phyloP scores from a whole-genome alignment of 2,888 invertebrate species.

The Belgica antarctica region DNA sequence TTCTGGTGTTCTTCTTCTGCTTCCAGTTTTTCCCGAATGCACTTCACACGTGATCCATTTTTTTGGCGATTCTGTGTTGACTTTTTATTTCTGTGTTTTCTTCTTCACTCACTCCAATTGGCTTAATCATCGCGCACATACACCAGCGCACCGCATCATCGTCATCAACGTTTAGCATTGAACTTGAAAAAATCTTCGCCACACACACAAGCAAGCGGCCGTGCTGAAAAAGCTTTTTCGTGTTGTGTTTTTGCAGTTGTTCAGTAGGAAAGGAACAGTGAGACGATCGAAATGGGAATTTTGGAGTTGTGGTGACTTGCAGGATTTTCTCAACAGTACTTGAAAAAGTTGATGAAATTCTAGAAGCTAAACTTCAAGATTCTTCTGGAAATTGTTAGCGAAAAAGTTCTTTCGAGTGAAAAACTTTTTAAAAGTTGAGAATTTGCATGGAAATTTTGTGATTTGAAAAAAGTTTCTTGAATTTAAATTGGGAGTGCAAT shows the following conservation, averaged over 20 bases:
- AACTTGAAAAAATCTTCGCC: slow-evolving; percentile 35
- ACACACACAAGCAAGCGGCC: slow-evolving; percentile 3
- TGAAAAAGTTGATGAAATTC: slow-evolving; percentile 2
- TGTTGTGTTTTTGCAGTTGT: slow-evolving; percentile 40
- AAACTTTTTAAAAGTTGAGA: not conserved
- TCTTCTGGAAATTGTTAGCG: not conserved
- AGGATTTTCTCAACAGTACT: not conserved
- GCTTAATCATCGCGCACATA: slow-evolving; percentile 10
- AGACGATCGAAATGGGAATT: slow-evolving; percentile 27
- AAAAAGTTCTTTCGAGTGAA: too few species aligned
- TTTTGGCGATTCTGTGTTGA: slow-evolving; percentile 15
- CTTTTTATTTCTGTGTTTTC: not conserved
- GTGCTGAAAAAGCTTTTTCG: slow-evolving; percentile 24
- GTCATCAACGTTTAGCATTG: slow-evolving; percentile 35
- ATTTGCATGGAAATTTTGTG: not conserved
- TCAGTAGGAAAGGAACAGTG: slow-evolving; percentile 35
- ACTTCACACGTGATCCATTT: slow-evolving; percentile 24
- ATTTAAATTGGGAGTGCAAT: too few species aligned
- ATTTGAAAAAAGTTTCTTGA: not conserved
- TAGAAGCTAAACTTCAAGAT: not conserved
- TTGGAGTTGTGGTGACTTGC: slow-evolving; percentile 5
- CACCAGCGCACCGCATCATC: slow-evolving; percentile 27
- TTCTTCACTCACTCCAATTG: slow-evolving; percentile 4
- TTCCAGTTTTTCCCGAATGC: not conserved
- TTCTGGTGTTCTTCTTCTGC: not conserved